Evolutionary conservation across 1,140 invertebrate species (phyloP), one percentile per base, ranked within the genome.

Genomic region (Bradysia coprophila): DNA sequence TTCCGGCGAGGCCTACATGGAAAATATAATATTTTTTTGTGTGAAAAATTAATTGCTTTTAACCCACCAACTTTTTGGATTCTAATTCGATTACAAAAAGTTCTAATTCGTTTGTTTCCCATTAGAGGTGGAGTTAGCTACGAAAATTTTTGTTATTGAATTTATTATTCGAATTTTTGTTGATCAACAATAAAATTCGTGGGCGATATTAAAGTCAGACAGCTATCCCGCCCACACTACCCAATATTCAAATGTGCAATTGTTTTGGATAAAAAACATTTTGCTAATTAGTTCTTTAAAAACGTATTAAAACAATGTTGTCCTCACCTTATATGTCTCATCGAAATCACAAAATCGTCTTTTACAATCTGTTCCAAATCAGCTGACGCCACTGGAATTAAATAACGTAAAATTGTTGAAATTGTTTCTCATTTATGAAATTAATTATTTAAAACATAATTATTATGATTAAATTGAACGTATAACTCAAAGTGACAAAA

Each of bases 311-410:
- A 28, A 28, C 13, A 13, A 28, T 8, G 18, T 18, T 38, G 5
- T 4, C 18, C 44, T 48, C 47, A 60, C 49, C 69, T 71, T 34
- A 76, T 65, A 50, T 78, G 72, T 45, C 64, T 67, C n/a, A 77
- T 54, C 4, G 62, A 66, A 24, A 81, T 62, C 2, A 74, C 65
- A 21, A 79, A 73, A 46, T 71, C 62, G 34, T 71, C 63, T 44
- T 67, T 59, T 43, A 76, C 63, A 3, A 62, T 68, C 43, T 70
- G 63, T 48, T 72, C 66, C 43, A 81, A 51, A 45, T 62, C 67
- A 38, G 61, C 59, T 11, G 68, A 68, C 33, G 71, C 55, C 40
- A 62, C 76, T 79, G 56, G 20, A 56, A 62, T 41, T 43, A 48
- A 54, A 54, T 15, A 9, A 36, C 10, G 5, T n/a, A 16, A 36